These are phyloP conservation scores for Pampus argenteus DNA, from an alignment of 2,797 vertebrate genomes.

Conservation along the genomic window DNA sequence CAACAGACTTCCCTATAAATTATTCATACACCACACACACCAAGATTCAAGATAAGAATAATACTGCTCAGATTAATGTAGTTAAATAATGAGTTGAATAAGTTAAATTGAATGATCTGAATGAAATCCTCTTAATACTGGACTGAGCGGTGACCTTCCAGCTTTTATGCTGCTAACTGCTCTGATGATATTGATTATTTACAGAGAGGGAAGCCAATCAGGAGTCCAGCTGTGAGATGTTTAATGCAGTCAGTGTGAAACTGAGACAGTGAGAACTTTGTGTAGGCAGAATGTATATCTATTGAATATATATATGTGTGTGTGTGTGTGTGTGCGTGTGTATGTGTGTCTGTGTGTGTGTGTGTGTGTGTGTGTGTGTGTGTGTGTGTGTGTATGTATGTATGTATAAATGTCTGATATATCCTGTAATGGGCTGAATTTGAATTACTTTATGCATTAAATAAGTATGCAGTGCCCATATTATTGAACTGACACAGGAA, in stretches of 20 bases:
- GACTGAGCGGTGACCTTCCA: neutral
- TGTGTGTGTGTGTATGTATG: too few species aligned
- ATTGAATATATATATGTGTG: too few species aligned
- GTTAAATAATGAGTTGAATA: constrained; percentile 1
- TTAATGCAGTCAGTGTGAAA: constrained; percentile 5
- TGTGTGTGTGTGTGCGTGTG: too few species aligned
- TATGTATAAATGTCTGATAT: neutral
- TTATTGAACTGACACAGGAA: too few species aligned
- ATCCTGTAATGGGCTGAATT: neutral
- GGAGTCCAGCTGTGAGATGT: neutral
- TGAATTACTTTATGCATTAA: neutral
- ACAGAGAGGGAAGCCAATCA: neutral
- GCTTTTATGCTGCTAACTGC: neutral
- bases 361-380: too few species aligned
- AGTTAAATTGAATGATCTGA: neutral
- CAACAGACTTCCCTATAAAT: neutral
- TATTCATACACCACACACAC: neutral
- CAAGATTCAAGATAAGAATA: constrained; percentile 1
- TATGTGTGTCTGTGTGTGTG: too few species aligned
- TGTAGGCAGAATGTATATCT: neutral
- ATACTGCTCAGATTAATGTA: neutral
- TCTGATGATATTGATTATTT: neutral
- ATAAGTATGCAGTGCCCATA: too few species aligned
- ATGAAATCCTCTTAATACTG: neutral
- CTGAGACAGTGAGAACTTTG: neutral